phyloP scores from a whole-genome alignment of 1,140 invertebrate genomes.

The Notospermus geniculatus region DNA sequence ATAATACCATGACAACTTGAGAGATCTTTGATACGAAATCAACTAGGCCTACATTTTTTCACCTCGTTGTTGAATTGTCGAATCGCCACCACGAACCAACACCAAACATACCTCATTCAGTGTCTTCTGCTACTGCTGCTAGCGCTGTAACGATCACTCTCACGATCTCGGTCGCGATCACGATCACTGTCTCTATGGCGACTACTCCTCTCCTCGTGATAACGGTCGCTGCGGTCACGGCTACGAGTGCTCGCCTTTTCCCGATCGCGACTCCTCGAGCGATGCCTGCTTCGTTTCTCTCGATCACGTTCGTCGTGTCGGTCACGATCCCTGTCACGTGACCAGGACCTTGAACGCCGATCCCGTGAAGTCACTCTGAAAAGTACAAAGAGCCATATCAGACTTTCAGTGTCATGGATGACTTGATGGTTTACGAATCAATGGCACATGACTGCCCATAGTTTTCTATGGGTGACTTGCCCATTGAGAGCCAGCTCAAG shows the following conservation, averaged over 20 bases:
- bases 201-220: constrained; percentile 36
- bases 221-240: constrained; percentile 63
- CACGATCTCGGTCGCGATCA: constrained; percentile 39
- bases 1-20: too few species aligned
- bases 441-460: too few species aligned
- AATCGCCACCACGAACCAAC: too few species aligned
- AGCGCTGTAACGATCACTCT: constrained; percentile 42
- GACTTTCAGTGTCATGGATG: neutral
- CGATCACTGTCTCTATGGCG: constrained; percentile 45
- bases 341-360: constrained; percentile 58
- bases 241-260: constrained; percentile 58
- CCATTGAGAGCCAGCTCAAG: too few species aligned
- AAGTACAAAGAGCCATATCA: constrained; percentile 13
- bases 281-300: constrained; percentile 56
- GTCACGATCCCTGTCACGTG: constrained; percentile 60
- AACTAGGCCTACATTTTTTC: too few species aligned
- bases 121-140: constrained; percentile 10
- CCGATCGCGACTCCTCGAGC: constrained; percentile 52
- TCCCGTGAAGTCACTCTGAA: constrained; percentile 24
- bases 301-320: constrained; percentile 67
- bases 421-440: neutral
- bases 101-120: neutral
- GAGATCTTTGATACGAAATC: too few species aligned
- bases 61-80: too few species aligned
- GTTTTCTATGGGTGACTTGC: too few species aligned